phyloP scores from a whole-genome alignment of 2,888 invertebrate species.

The Cantharis flavilabris region DNA sequence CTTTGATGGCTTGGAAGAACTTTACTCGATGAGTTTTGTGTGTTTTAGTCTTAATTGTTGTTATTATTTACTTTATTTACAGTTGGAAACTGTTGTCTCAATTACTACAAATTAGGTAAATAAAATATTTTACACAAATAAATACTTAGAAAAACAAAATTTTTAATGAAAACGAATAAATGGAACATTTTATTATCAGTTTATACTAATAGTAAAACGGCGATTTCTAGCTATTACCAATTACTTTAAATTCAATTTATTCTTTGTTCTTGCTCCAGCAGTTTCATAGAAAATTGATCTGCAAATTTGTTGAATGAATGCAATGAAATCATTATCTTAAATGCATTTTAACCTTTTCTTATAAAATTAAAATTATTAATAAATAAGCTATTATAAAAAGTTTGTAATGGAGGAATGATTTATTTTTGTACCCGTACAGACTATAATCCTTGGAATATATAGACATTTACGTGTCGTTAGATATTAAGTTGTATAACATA shows the following conservation, averaged over 20 bases:
- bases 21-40: not conserved
- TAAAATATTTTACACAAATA: not conserved
- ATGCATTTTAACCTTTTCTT: no score
- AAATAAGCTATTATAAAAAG: no score
- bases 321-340: not conserved
- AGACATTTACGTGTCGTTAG: no score
- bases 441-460: no score
- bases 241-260: not conserved
- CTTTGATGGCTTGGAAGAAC: not conserved
- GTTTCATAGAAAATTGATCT: not conserved
- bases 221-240: not conserved
- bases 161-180: not conserved
- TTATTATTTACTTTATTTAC: not conserved
- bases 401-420: no score
- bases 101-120: not conserved
- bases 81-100: not conserved
- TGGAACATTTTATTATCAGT: not conserved
- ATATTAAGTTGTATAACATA: no score
- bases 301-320: not conserved
- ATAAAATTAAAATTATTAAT: no score
- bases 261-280: not conserved
- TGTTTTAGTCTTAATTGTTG: not conserved
- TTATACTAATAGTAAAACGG: not conserved
- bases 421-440: no score
- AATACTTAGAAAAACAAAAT: not conserved